Percentiles rank a stretch among this genome's conserved stretches.
Evolutionary conservation across 2,113 vertebrate genomes (phyloP).

Genomic region (Onychorhynchus coronatus): DNA sequence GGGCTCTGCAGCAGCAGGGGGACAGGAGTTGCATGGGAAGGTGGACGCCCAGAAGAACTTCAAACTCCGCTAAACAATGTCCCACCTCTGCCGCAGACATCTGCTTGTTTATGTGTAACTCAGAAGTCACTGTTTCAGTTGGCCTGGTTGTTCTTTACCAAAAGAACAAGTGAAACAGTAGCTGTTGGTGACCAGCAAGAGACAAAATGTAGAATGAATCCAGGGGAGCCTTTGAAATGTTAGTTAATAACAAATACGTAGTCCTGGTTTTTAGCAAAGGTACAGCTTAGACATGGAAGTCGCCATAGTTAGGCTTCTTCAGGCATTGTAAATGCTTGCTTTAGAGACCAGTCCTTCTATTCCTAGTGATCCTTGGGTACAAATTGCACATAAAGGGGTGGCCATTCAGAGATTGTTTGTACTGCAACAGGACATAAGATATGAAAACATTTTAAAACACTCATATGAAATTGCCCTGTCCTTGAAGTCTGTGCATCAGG

Average conservation of each 20-base stretch:
- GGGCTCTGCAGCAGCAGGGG: accelerated
- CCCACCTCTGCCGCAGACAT: neutral
- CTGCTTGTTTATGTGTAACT: neutral
- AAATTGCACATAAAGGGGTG: neutral
- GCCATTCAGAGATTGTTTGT: neutral
- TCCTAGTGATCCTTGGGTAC: accelerated
- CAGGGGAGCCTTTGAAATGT: neutral
- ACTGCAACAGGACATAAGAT: neutral
- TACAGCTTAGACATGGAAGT: neutral
- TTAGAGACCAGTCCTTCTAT: neutral
- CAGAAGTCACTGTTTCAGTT: neutral
- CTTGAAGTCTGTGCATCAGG: accelerated
- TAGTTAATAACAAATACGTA: neutral
- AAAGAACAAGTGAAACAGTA: neutral
- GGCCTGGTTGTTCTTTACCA: neutral
- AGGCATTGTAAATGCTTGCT: neutral
- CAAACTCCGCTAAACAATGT: neutral
- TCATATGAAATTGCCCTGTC: neutral
- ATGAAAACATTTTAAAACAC: neutral
- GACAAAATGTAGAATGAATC: neutral
- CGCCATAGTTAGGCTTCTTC: neutral
- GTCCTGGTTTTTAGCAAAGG: neutral
- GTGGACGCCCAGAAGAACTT: neutral
- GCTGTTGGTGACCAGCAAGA: neutral
- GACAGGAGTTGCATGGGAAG: neutral